phyloP scores from a whole-genome alignment of 2,797 vertebrate species.

The Cossypha heuglini region DNA sequence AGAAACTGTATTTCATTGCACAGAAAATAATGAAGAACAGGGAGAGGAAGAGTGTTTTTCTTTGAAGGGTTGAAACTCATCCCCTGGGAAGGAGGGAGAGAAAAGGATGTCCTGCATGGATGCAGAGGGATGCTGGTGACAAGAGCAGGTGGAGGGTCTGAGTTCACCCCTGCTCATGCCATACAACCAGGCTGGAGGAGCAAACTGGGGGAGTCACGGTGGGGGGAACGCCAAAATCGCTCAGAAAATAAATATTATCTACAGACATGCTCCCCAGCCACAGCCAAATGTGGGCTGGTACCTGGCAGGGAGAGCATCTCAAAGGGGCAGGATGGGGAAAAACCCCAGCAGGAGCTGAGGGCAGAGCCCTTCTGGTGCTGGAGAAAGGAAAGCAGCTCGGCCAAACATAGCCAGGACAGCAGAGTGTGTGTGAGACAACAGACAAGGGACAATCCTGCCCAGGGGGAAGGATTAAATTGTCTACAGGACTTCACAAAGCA shows the following conservation, averaged over 20 bases:
- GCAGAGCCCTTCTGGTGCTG: not conserved
- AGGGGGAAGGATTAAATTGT: not conserved
- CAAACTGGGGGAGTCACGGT: not conserved
- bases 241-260: not conserved
- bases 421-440: not conserved
- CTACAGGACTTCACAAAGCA: not conserved
- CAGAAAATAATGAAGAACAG: constrained; percentile 8
- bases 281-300: not conserved
- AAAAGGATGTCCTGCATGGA: accelerated
- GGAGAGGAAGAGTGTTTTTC: not conserved
- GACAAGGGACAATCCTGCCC: not conserved
- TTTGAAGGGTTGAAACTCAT: constrained; percentile 19
- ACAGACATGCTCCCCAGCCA: not conserved
- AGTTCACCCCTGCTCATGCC: not conserved
- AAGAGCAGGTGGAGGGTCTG: not conserved
- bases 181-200: not conserved
- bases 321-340: not conserved
- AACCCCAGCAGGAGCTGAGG: not conserved
- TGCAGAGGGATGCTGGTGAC: not conserved
- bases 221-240: not conserved
- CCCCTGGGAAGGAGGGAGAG: not conserved
- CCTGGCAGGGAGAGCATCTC: not conserved
- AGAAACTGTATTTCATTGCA: constrained; percentile 56
- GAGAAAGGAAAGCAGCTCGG: not conserved
- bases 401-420: not conserved